Conservation (phyloP, 2,888 invertebrate genomes). For the Holacanthella duospinosa region DNA sequence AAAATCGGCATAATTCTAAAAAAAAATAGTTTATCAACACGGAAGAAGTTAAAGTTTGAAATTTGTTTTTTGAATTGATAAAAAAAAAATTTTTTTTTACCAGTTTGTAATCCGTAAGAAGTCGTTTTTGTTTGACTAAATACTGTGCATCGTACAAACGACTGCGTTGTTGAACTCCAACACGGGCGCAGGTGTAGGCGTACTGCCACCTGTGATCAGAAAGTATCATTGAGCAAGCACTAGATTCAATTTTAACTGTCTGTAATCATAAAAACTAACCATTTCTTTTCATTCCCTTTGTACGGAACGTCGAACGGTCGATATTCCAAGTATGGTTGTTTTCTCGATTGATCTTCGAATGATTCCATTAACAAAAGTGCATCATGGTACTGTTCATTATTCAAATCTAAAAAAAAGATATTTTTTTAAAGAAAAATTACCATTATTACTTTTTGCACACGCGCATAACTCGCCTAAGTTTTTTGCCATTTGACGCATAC, state of each 20-base stretch:
- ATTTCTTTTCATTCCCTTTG: conserved; percentile 4
- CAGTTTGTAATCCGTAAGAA: not conserved
- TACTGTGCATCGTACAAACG: not conserved
- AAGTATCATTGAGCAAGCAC: too few species aligned
- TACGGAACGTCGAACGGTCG: conserved; percentile 2
- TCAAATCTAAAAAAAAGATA: not conserved
- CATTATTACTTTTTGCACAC: too few species aligned
- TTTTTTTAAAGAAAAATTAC: too few species aligned
- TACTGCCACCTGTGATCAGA: conserved; percentile 6
- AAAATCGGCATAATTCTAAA: not conserved
- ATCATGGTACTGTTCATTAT: conserved; percentile 4
- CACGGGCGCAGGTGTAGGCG: conserved; percentile 1
- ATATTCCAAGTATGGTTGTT: not conserved
- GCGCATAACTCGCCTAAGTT: too few species aligned
- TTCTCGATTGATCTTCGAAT: not conserved
- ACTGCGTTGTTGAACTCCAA: not conserved
- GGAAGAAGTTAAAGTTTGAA: too few species aligned
- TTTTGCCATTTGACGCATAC: too few species aligned
- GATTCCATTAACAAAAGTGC: conserved; percentile 7
- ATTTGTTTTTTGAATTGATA: too few species aligned
- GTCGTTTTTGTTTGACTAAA: not conserved
- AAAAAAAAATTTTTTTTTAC: not conserved
- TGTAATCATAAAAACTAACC: too few species aligned
- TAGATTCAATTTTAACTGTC: not conserved
- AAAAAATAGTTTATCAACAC: not conserved